Evolutionary conservation across 2,888 invertebrate species (phyloP).

Genomic region (Galeopsomyia nigrocyanea): DNA sequence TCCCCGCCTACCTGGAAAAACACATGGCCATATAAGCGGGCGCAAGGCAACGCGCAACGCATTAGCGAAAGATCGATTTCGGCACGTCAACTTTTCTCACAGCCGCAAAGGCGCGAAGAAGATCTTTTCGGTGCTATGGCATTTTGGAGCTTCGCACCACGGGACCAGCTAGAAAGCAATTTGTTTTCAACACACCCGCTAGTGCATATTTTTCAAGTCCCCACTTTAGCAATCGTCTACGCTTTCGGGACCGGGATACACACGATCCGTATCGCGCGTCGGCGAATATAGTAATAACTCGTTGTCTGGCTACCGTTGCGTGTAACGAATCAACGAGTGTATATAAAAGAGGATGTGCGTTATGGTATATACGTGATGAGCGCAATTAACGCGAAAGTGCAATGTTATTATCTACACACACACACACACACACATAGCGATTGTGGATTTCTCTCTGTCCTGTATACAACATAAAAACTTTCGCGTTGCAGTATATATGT

Average conservation of each 20-base stretch:
- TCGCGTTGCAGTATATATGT: too few relatives aligned
- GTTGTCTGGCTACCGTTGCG: not conserved
- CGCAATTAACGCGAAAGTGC: slow-evolving; percentile 19
- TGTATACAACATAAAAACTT: too few relatives aligned
- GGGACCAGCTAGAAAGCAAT: slow-evolving; percentile 15
- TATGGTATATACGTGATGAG: too few relatives aligned
- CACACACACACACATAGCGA: too few relatives aligned
- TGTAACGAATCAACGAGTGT: not conserved
- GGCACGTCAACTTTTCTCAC: slow-evolving; percentile 31
- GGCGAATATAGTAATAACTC: too few relatives aligned
- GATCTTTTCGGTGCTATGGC: not conserved
- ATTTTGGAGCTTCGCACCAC: not conserved
- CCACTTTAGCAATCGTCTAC: too few relatives aligned
- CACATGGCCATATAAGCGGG: not conserved
- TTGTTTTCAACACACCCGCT: slow-evolving; percentile 8
- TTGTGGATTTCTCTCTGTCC: too few relatives aligned
- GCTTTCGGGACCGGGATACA: too few relatives aligned
- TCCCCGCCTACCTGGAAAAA: slow-evolving; percentile 17
- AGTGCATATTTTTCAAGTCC: too few relatives aligned
- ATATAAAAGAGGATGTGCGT: too few relatives aligned
- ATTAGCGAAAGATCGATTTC: slow-evolving; percentile 40
- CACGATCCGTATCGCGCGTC: too few relatives aligned
- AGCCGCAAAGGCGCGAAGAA: not conserved
- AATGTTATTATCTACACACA: not conserved
- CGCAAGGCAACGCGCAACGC: not conserved